Evolutionary conservation across 2,113 vertebrate genomes (phyloP), one percentile per base, ranked within the genome.

Genomic region (Todiramphus saurophagus): DNA sequence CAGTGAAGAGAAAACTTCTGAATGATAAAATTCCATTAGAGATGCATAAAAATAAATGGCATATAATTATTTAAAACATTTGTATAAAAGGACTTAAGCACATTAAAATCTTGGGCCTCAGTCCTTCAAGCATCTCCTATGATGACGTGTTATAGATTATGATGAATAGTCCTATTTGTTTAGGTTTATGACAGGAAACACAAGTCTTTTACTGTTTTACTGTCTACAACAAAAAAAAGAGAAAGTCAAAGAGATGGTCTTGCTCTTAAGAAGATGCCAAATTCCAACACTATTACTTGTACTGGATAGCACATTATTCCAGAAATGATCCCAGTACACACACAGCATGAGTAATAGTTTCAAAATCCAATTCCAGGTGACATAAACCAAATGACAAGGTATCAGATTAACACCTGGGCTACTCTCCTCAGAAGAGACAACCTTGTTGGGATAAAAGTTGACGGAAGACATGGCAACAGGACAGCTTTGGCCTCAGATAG

Each of bases 351-450:
- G 67, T 79, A 95, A 94, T 46, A 27, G 83, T 43, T 86, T 35
- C 60, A 84, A 77, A 93, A 87, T 88, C 76, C 44, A 86, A 48
- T 75, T 90, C 74, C 93, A 96, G 85, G 91, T 87, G 93, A 93
- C 72, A 86, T n/a, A 87, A 93, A 91, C 74, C 91, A 95, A 92
- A 84, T 75, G 95, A 90, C 83, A 83, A 89, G 74, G 55, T 74
- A 96, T 82, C 89, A 93, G 86, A 89, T 94, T 95, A 95, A 89
- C 91, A 94, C 85, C 79, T 87, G 91, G 80, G 41, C 62, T 78
- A 27, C 69, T 70, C 83, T 93, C 80, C 63, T 91, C 50, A 62
- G 60, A 89, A 76, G n/a, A 74, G 89, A 91, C 77, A 83, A 60
- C 67, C 87, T 87, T 75, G 7, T 69, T 84, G 70, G 92, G 92